Evolutionary conservation across 1,140 invertebrate species (phyloP).

Genomic region (Tetragnatha versicolor): DNA sequence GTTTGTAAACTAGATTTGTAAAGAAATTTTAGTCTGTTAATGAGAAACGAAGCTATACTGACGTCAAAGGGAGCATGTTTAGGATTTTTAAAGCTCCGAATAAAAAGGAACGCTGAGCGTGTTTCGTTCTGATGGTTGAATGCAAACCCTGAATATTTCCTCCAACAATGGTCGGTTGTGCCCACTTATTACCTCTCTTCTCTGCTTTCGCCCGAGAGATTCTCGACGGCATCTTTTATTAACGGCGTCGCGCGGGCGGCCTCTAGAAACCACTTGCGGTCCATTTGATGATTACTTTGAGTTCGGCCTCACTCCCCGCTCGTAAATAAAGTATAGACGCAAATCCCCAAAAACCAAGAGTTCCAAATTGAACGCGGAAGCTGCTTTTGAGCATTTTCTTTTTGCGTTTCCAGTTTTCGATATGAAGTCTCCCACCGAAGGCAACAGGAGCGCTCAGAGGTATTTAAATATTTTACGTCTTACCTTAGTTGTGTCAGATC

Average conservation of each 20-base stretch:
- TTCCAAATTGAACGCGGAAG: conserved; percentile 27
- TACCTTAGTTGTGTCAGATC: neutral
- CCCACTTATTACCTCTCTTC: too few species aligned
- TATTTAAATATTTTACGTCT: conserved; percentile 23
- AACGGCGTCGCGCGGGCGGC: conserved; percentile 7
- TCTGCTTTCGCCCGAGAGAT: too few species aligned
- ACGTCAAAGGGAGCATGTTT: too few species aligned
- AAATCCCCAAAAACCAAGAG: conserved; percentile 43
- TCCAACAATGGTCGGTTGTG: too few species aligned
- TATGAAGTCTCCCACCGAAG: conserved; percentile 5
- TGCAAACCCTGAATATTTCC: too few species aligned
- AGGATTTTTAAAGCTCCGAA: too few species aligned
- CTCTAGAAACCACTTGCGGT: conserved; percentile 44
- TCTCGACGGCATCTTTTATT: conserved; percentile 43
- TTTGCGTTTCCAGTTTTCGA: conserved; percentile 26
- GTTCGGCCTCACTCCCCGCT: conserved; percentile 18
- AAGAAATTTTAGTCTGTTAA: too few species aligned
- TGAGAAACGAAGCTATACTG: too few species aligned
- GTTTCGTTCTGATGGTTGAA: too few species aligned
- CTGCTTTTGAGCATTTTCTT: neutral
- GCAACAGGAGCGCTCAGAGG: conserved; percentile 6
- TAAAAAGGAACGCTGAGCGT: too few species aligned
- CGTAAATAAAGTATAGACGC: conserved; percentile 49
- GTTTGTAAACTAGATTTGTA: too few species aligned
- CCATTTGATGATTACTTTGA: conserved; percentile 47